These are phyloP conservation scores for Macrotus californicus DNA, from an alignment of 2,113 vertebrate genomes.

Conservation along the genomic window DNA sequence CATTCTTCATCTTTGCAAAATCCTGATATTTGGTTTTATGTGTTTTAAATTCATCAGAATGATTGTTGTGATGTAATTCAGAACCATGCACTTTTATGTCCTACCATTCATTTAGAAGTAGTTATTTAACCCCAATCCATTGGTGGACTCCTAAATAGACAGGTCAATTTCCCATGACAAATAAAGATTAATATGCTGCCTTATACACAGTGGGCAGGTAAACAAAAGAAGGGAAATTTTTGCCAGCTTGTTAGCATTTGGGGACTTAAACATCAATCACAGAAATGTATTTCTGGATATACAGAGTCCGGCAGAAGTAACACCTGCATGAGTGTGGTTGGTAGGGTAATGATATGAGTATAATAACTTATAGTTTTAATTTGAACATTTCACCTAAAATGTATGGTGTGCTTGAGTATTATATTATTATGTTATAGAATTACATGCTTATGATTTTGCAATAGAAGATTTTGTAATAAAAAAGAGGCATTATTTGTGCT, in stretches of 20 bases:
- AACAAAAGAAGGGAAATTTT: conserved; percentile 18
- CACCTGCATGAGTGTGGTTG: too few species aligned
- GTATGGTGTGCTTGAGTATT: too few species aligned
- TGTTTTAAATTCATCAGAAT: background rate
- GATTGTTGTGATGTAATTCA: background rate
- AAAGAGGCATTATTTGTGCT: too few species aligned
- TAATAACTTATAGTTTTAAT: too few species aligned
- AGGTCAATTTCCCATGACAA: background rate
- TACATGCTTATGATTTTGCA: too few species aligned
- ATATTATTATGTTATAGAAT: too few species aligned
- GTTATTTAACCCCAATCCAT: background rate
- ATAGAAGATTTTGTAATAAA: too few species aligned
- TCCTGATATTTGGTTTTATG: conserved; percentile 15
- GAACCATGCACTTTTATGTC: background rate
- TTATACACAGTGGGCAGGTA: background rate
- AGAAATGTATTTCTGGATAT: conserved; percentile 15
- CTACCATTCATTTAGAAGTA: background rate
- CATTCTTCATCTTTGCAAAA: conserved; percentile 19
- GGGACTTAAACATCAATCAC: background rate
- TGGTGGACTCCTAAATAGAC: background rate
- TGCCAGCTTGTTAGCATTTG: background rate
- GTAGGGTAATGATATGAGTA: too few species aligned
- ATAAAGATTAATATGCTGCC: background rate
- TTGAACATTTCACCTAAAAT: too few species aligned
- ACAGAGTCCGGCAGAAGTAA: too few species aligned